phyloP scores from a whole-genome alignment of 1,140 invertebrate genomes.

The Aphaenogaster floridana region DNA sequence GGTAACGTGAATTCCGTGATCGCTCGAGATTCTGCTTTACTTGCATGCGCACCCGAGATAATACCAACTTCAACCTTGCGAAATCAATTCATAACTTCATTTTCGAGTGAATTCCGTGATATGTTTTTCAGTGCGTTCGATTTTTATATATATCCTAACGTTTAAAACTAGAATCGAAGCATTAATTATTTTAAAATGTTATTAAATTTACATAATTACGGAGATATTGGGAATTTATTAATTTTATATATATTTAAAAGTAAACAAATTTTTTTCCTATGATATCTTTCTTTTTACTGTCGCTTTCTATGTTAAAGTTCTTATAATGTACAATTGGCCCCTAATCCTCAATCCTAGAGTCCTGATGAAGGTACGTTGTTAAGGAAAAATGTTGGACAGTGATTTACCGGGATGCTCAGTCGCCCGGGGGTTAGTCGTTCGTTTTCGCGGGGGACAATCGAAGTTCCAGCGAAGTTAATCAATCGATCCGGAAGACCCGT shows the following conservation, averaged over 20 bases:
- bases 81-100: slow-evolving; percentile 54
- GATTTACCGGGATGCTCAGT: not conserved
- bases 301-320: not conserved
- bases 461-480: slow-evolving; percentile 84
- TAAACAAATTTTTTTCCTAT: not conserved
- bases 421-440: slow-evolving; percentile 14
- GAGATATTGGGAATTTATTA: not conserved
- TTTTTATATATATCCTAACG: not conserved
- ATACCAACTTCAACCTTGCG: slow-evolving; percentile 15
- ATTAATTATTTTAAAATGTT: not conserved
- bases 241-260: not conserved
- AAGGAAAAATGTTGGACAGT: slow-evolving; percentile 24
- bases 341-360: not conserved
- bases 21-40: slow-evolving; percentile 53
- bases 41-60: slow-evolving; percentile 57
- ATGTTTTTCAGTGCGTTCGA: not conserved
- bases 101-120: not conserved
- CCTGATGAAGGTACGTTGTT: slow-evolving; percentile 16
- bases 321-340: not conserved
- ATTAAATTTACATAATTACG: not conserved
- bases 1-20: slow-evolving; percentile 59
- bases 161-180: not conserved
- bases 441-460: slow-evolving; percentile 78
- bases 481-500: slow-evolving; percentile 82
- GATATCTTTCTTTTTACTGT: not conserved